phyloP scores from a whole-genome alignment of 2,113 vertebrate species.

The Ochotona curzoniae region DNA sequence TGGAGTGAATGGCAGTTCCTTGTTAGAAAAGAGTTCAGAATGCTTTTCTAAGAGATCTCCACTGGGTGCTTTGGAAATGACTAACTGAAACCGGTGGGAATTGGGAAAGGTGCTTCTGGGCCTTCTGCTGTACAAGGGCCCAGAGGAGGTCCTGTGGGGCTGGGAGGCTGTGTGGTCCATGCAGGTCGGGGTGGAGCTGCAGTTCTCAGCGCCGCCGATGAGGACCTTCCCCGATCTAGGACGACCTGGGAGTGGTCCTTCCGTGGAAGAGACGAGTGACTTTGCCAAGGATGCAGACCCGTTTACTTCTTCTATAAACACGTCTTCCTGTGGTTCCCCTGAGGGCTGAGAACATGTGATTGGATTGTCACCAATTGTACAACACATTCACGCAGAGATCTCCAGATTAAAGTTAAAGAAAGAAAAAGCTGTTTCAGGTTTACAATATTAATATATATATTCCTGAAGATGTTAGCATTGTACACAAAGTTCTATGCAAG shows the following conservation, averaged over 20 bases:
- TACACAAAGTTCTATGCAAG: neutral
- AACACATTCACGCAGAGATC: neutral
- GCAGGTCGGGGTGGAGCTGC: neutral
- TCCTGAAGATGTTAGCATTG: neutral
- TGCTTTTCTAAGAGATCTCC: conserved; percentile 94
- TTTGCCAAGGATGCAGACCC: neutral
- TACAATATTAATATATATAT: neutral
- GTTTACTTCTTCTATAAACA: conserved; percentile 19
- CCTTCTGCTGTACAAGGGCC: neutral
- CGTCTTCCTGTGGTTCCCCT: conserved; percentile 59
- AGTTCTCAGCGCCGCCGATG: neutral
- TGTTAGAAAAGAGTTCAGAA: conserved; percentile 89
- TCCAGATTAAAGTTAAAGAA: neutral
- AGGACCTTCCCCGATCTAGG: neutral
- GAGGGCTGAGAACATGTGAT: conserved; percentile 76
- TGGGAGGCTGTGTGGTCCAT: neutral
- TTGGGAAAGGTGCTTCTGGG: neutral
- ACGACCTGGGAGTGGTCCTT: neutral
- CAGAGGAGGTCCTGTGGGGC: neutral
- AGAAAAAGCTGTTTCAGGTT: neutral
- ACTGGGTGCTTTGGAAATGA: conserved; percentile 84
- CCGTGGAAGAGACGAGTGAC: neutral
- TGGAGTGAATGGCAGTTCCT: conserved; percentile 91
- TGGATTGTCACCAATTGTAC: neutral
- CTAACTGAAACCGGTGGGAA: conserved; percentile 83